These are phyloP conservation scores for Adrianichthys oophorus DNA, from an alignment of 2,797 vertebrate species.

Conservation along the genomic window DNA sequence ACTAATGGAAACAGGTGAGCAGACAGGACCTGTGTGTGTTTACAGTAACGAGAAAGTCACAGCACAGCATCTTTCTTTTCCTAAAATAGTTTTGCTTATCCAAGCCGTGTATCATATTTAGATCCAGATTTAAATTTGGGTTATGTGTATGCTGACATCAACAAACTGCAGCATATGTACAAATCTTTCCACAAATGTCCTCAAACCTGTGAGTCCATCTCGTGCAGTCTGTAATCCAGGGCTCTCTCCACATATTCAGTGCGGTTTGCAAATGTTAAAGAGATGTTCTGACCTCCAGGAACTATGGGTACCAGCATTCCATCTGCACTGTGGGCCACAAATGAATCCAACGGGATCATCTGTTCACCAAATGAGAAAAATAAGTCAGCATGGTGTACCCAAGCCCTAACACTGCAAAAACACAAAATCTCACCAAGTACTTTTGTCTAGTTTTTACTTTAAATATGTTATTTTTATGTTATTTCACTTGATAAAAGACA, in stretches of 20 bases:
- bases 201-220: conserved; percentile 83
- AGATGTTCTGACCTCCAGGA: conserved; percentile 79
- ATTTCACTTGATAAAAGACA: neutral
- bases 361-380: conserved; percentile 25
- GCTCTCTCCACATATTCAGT: conserved; percentile 83
- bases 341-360: conserved; percentile 86
- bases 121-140: neutral
- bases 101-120: too few relatives aligned
- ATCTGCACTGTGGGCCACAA: conserved; percentile 80
- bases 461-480: too few relatives aligned
- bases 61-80: too few relatives aligned
- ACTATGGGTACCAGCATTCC: conserved; percentile 80
- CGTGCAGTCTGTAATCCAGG: conserved; percentile 81
- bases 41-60: neutral
- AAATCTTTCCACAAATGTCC: neutral
- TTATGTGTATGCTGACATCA: neutral
- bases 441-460: too few relatives aligned
- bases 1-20: conserved; percentile 27
- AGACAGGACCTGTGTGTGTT: neutral
- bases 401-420: too few relatives aligned
- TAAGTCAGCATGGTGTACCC: too few relatives aligned
- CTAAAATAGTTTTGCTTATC: too few relatives aligned
- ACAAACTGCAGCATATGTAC: neutral
- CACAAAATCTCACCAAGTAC: too few relatives aligned
- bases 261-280: conserved; percentile 77